Percentiles rank a stretch among this genome's conserved stretches.
Conservation (phyloP, 2,797 vertebrate species). For the Channa striata region DNA sequence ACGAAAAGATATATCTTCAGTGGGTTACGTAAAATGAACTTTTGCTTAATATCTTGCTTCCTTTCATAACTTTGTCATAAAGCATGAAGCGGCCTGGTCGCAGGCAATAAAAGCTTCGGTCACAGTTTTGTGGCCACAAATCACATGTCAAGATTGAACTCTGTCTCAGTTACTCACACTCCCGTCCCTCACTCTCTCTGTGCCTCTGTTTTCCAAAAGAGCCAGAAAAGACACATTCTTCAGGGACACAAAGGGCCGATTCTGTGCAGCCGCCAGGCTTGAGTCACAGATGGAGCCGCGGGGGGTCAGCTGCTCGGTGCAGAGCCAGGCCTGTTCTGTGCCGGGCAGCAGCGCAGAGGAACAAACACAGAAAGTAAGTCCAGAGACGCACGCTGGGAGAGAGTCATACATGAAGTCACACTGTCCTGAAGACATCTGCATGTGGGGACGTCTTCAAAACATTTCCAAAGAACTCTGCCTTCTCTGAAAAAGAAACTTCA, state of each 20-base stretch:
- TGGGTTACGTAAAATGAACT: neutral
- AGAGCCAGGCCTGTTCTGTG: constrained; percentile 57
- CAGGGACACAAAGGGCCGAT: constrained; percentile 73
- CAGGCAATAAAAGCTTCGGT: constrained; percentile 28
- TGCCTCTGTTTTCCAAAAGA: constrained; percentile 59
- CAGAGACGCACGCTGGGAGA: constrained; percentile 20
- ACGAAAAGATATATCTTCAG: neutral
- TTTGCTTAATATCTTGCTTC: neutral
- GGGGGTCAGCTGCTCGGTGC: constrained; percentile 69
- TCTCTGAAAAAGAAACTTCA: no score
- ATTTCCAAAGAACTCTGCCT: no score
- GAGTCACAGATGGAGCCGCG: constrained; percentile 70
- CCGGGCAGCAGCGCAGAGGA: constrained; percentile 36
- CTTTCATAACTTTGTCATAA: neutral
- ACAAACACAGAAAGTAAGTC: constrained; percentile 52
- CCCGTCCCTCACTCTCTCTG: constrained; percentile 48
- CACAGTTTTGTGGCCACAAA: constrained; percentile 38
- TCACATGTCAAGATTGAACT: constrained; percentile 62
- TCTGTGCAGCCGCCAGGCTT: constrained; percentile 72
- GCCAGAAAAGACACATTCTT: constrained; percentile 78
- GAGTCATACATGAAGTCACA: no score
- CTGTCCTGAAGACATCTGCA: neutral
- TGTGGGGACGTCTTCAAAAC: neutral
- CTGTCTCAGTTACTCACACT: constrained; percentile 50
- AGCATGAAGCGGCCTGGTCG: constrained; percentile 10